Evolutionary conservation across 2,888 invertebrate genomes (phyloP), one percentile per base, ranked within the genome.

Genomic region (Rhopalosiphum nymphaeae): DNA sequence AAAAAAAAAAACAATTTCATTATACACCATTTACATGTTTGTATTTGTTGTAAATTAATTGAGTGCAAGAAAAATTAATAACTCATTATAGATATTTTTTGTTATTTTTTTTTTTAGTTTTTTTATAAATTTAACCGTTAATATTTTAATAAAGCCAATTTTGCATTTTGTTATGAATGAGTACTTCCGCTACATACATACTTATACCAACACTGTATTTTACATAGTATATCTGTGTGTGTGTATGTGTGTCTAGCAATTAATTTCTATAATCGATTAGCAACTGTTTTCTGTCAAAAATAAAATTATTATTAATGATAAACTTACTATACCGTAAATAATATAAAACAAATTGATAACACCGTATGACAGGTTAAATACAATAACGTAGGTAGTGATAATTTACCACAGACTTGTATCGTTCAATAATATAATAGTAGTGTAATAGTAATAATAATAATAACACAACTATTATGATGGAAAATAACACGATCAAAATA

Each of bases 231-330:
- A 42, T 85, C 10, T 78, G 26, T 44, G 84, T 56, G 16, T 44
- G 4, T n/a, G 16, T 44, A 1, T n/a, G 21, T n/a, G 44, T 36
- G 44, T 44, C 44, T 89, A 89, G 44, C 21, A 21, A 90, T 61
- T 90, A 46, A n/a, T 61, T 90, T 90, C 44, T 26, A 61, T 44
- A 89, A 89, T 29, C 89, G 49, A 61, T 89, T 44, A 61, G 21
- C 29, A 89, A 61, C 16, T 89, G 29, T 89, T 89, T 57, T 61
- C 46, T 46, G 61, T 67, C 89, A n/a, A 90, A 61, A 89, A 26
- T n/a, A 46, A 57, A 90, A 90, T 90, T 7, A 21, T 57, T 61
- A 57, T 57, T 89, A 57, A 89, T 61, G 42, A 89, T 57, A 86
- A 89, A 29, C 44, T 46, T 46, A 46, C 44, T 44, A 89, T 13